A percentile compares a stretch with the other conserved stretches of the same genome.
phyloP scores from a whole-genome alignment of 2,888 invertebrate genomes.

The Sphecodes monilicornis region DNA sequence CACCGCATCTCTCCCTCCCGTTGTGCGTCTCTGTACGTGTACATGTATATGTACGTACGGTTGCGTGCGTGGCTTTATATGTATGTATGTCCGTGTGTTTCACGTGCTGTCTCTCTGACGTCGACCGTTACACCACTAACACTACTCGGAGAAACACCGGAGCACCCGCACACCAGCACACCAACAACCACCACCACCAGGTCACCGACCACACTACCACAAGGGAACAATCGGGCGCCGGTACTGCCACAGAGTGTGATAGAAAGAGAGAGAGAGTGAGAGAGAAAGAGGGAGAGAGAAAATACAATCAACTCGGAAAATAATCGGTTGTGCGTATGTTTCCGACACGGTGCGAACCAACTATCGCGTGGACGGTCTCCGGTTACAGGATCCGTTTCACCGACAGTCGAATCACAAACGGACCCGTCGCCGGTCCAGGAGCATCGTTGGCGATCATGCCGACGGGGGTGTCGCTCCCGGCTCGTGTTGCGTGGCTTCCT shows the following conservation, averaged over 20 bases:
- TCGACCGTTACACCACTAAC: slow-evolving; percentile 39
- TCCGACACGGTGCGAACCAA: not conserved
- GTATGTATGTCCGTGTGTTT: slow-evolving; percentile 13
- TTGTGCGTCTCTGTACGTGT: not conserved
- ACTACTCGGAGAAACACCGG: slow-evolving; percentile 31
- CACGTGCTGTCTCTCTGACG: slow-evolving; percentile 37
- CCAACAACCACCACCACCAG: slow-evolving; percentile 31
- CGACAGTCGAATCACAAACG: not conserved
- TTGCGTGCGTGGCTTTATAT: not conserved
- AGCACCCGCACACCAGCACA: slow-evolving; percentile 24
- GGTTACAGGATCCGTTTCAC: slow-evolving; percentile 4
- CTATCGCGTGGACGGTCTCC: not conserved
- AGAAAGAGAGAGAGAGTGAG: too few relatives aligned
- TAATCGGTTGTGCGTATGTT: not conserved
- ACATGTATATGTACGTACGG: not conserved
- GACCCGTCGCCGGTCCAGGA: not conserved
- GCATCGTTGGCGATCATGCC: slow-evolving; percentile 13
- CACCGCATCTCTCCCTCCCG: slow-evolving; percentile 48
- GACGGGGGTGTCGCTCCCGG: not conserved
- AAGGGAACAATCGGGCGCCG: not conserved
- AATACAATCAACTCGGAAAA: not conserved
- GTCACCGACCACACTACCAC: not conserved
- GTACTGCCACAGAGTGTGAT: not conserved
- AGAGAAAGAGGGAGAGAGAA: too few relatives aligned
- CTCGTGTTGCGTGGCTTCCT: not conserved